phyloP scores from a whole-genome alignment of 2,888 invertebrate species.

The Epicampocera succincta region DNA sequence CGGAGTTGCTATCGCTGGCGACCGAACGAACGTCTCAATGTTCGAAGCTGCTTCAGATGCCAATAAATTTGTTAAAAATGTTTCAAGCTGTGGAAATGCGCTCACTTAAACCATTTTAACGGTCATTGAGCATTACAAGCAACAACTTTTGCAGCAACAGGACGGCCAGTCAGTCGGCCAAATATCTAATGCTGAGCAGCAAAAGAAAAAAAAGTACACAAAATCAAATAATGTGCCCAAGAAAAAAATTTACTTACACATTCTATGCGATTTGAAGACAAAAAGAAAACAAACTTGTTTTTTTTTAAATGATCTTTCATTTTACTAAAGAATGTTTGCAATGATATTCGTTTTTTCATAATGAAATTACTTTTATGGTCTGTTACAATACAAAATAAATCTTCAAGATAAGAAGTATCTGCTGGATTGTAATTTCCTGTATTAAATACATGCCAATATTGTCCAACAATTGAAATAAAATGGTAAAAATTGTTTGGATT shows the following conservation, averaged over 20 bases:
- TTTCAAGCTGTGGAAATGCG: constrained; percentile 65
- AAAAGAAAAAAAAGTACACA: background rate
- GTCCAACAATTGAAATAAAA: background rate
- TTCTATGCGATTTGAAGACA: constrained; percentile 21
- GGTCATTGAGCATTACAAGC: constrained; percentile 64
- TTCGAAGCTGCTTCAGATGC: constrained; percentile 59
- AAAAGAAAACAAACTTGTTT: constrained; percentile 23
- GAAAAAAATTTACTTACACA: constrained; percentile 7
- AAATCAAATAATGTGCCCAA: background rate
- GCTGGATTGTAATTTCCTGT: constrained; percentile 36
- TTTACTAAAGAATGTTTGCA: constrained; percentile 1
- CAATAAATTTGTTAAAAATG: constrained; percentile 68
- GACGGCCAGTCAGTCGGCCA: background rate
- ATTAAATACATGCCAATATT: background rate
- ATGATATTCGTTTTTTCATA: constrained; percentile 38
- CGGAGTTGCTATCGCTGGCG: constrained; percentile 8
- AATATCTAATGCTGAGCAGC: constrained; percentile 31
- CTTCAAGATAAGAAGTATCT: constrained; percentile 31
- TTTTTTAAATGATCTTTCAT: too few species aligned
- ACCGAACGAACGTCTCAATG: background rate
- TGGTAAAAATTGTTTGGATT: too few species aligned
- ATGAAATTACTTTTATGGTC: constrained; percentile 42
- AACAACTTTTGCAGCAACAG: constrained; percentile 44
- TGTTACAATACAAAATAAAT: constrained; percentile 44
- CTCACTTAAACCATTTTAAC: constrained; percentile 68